Base-by-base conservation (phyloP, 2,797 vertebrate genomes). In the Hippocampus kuda region DNA sequence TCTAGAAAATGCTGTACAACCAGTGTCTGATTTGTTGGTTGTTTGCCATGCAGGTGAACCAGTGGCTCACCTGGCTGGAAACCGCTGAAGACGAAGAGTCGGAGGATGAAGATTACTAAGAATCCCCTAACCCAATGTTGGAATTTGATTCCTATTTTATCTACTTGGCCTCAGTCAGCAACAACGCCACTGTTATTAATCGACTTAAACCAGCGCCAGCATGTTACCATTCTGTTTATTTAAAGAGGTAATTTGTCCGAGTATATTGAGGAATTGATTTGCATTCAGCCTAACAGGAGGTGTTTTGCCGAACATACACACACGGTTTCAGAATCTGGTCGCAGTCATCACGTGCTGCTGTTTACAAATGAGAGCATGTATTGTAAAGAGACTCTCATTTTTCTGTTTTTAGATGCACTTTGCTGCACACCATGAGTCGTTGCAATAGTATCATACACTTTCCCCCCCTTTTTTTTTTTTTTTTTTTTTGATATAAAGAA, bases 61-160 rank as follows among this genome's bases (percentile, higher is more conserved):
- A 99, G 72, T 99, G 97, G 97, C 91, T 99, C 86, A 99, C 96
- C 85, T 99, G 97, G 96, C 91, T 99, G 90, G 97, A 99, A 90
- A 99, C 96, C 1, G 97, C 97, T 81, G 97, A 99, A 80, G 95
- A 98, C 75, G 97, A 99, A 82, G 97, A 99, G 90, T 99, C 97
- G 0, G 97, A 99, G 80, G 97, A 96, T 77, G 97, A 99, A 86
- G 95, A 93, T 84, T 96, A 97, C 87, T 99, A 91, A 98, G 34
- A 88, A 86, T 85, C 87, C 85, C 87, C 20, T 92, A 89, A 92
- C 93, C 91, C 75, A 66, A 75, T 88, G 92, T 92, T 93, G 91
- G 91, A 92, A 93, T 41, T 72, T 56, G 22, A 66, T 68, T 60
- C 27, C 57, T 26, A 42, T 66, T 57, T 24, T 49, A 49, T 54